These are phyloP conservation scores for Folsomia manolachei DNA, from an alignment of 2,888 invertebrate genomes.

Conservation along the genomic window DNA sequence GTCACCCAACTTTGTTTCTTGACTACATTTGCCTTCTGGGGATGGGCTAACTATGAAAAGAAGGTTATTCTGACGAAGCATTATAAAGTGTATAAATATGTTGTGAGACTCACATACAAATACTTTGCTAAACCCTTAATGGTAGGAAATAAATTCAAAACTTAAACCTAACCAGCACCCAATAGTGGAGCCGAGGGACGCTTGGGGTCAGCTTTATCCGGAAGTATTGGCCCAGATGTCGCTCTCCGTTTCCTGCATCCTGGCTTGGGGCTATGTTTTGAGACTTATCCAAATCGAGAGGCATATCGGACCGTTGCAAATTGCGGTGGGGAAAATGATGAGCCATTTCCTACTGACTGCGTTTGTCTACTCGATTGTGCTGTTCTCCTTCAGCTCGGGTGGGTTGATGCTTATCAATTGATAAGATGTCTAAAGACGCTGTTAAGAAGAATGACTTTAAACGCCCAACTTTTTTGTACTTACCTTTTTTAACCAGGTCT, in stretches of 20 bases:
- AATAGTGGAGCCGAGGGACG: slow-evolving; percentile 60
- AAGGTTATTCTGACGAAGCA: no score
- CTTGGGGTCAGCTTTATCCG: slow-evolving; percentile 65
- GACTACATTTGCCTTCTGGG: slow-evolving; percentile 17
- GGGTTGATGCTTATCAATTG: slow-evolving; percentile 34
- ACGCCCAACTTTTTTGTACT: neutral
- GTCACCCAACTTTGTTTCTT: slow-evolving; percentile 7
- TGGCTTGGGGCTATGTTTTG: slow-evolving; percentile 65
- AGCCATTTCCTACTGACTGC: slow-evolving; percentile 65
- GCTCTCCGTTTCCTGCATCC: slow-evolving; percentile 65
- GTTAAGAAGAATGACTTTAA: neutral
- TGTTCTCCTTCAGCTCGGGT: slow-evolving; percentile 63
- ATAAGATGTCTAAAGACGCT: neutral
- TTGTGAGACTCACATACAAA: no score
- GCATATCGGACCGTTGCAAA: slow-evolving; percentile 63
- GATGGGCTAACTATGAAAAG: no score
- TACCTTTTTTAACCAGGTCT: no score
- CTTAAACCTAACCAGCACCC: no score
- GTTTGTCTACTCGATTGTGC: slow-evolving; percentile 62
- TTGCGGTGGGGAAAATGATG: slow-evolving; percentile 63
- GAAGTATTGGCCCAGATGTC: slow-evolving; percentile 66
- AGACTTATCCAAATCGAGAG: slow-evolving; percentile 64
- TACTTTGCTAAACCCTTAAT: no score
- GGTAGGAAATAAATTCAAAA: no score
- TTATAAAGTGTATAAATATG: no score